These are phyloP conservation scores for Cryptus armator DNA, from an alignment of 2,888 invertebrate species.

Conservation along the genomic window DNA sequence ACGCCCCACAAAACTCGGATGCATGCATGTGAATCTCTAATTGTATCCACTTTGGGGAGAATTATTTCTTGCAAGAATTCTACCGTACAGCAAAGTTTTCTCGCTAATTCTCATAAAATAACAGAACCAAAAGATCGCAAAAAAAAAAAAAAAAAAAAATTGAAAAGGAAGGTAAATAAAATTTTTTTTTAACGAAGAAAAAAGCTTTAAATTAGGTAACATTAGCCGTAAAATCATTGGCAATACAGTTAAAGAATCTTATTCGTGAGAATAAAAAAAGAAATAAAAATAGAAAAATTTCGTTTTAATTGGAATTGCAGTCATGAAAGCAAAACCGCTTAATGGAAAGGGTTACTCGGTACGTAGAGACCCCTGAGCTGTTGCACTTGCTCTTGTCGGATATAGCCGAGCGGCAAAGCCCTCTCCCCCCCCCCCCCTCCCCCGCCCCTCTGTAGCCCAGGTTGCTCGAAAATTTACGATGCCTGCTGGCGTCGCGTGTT, in stretches of 20 bases:
- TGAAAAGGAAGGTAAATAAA: not conserved
- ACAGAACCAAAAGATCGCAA: not conserved
- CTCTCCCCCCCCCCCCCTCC: constrained; percentile 49
- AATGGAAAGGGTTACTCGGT: constrained; percentile 32
- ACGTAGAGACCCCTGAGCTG: constrained; percentile 39
- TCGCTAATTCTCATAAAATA: not conserved
- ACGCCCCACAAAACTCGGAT: constrained; percentile 34
- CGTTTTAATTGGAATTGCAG: constrained; percentile 31
- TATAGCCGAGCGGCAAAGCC: constrained; percentile 62
- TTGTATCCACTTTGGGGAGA: constrained; percentile 35
- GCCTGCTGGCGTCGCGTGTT: constrained; percentile 64
- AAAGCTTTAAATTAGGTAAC: not conserved
- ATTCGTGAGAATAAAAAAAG: not conserved
- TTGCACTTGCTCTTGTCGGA: constrained; percentile 43
- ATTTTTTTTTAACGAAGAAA: not conserved
- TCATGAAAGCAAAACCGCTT: constrained; percentile 7
- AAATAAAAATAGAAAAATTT: not conserved
- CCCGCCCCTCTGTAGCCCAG: constrained; percentile 56
- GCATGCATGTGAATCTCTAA: constrained; percentile 28
- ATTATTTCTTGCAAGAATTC: constrained; percentile 1
- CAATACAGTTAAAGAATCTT: not conserved
- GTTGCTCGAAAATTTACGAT: constrained; percentile 70
- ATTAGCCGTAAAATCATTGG: not conserved
- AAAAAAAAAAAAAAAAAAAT: not conserved
- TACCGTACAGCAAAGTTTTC: not conserved